Percentiles rank a stretch among this genome's conserved stretches.
phyloP scores from a whole-genome alignment of 2,797 vertebrate species.

The Ptychadena robeensis region DNA sequence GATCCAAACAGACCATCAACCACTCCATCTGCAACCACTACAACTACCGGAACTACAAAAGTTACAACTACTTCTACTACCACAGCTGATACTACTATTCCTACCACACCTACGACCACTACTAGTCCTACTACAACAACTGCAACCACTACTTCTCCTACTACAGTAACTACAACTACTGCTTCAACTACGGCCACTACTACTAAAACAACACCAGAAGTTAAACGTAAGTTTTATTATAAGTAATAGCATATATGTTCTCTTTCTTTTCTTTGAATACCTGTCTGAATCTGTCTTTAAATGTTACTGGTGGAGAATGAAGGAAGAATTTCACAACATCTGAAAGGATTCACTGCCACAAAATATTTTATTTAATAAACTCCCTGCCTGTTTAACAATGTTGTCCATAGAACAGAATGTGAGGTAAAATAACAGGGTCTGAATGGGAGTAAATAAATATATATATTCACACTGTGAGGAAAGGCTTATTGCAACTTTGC shows the following conservation, averaged over 20 bases:
- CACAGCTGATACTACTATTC: neutral
- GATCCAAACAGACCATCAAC: conserved; percentile 27
- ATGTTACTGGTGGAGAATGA: no score
- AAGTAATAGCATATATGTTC: neutral
- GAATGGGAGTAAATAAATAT: no score
- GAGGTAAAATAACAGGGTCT: no score
- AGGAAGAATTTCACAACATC: no score
- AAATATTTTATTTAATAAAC: no score
- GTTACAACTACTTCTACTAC: neutral
- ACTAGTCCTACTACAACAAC: neutral
- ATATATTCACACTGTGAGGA: no score
- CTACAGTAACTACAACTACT: neutral
- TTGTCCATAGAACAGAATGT: no score
- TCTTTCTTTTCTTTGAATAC: neutral
- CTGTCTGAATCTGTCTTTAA: neutral
- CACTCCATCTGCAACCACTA: neutral
- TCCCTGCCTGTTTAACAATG: no score
- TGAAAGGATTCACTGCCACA: no score
- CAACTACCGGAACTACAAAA: no score
- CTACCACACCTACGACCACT: neutral
- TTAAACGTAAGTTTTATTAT: neutral
- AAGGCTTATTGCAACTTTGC: no score
- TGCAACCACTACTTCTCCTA: neutral
- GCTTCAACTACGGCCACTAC: neutral
- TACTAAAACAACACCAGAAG: conserved; percentile 1